phyloP scores from a whole-genome alignment of 2,797 vertebrate genomes.

The Lemur catta region DNA sequence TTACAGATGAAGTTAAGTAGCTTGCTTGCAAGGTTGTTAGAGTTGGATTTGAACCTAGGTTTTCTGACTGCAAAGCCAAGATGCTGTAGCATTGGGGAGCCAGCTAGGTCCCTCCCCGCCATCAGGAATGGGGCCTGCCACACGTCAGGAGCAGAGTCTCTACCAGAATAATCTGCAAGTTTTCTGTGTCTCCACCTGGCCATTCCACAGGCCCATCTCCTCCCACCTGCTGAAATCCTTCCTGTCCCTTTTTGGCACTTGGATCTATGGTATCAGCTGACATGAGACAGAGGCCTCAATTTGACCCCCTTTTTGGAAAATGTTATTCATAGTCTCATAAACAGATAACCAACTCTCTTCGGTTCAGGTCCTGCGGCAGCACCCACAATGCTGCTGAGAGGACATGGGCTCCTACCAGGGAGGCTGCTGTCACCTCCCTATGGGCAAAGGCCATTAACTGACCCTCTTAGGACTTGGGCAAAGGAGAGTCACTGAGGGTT shows the following conservation, averaged over 20 bases:
- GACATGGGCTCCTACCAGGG: neutral
- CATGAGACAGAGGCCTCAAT: neutral
- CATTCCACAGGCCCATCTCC: neutral
- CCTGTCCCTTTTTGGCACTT: neutral
- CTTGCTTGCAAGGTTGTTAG: neutral
- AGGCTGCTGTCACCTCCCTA: neutral
- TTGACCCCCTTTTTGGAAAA: neutral
- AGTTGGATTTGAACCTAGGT: neutral
- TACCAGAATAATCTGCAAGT: neutral
- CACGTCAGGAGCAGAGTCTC: neutral
- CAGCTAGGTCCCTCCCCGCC: too few species aligned
- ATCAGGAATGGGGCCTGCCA: neutral
- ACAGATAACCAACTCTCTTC: neutral
- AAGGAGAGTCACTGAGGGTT: neutral
- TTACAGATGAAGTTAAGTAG: neutral
- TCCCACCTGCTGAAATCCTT: neutral
- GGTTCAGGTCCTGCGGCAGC: neutral
- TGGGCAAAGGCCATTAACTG: neutral
- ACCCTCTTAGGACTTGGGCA: neutral
- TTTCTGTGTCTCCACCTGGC: neutral
- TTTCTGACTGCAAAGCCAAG: neutral
- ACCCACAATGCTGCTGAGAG: neutral
- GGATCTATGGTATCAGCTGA: neutral
- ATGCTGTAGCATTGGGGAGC: neutral
- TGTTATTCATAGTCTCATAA: neutral